These are phyloP conservation scores for Ivindomyrus marchei DNA, from an alignment of 2,113 vertebrate genomes.

Conservation along the genomic window DNA sequence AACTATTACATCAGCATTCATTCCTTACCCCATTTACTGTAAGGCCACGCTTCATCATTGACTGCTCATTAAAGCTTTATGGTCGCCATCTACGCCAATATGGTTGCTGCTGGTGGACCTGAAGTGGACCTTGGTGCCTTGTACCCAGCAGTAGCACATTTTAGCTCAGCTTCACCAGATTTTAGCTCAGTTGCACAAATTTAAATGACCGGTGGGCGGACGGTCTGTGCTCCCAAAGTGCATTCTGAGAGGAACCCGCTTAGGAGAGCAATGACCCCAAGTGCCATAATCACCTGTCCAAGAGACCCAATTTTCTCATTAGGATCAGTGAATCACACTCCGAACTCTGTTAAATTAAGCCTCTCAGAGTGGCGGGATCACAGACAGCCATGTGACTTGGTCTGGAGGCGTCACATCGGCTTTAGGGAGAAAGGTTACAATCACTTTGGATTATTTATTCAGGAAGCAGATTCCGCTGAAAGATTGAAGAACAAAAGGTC, in stretches of 20 bases:
- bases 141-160: slow-evolving; percentile 10
- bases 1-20: neutral
- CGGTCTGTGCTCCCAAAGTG: slow-evolving; percentile 25
- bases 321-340: slow-evolving; percentile 22
- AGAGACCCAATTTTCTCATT: neutral
- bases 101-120: slow-evolving; percentile 4
- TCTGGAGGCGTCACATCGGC: neutral
- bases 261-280: slow-evolving; percentile 32
- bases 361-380: slow-evolving; percentile 32
- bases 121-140: slow-evolving; percentile 21
- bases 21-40: slow-evolving; percentile 15
- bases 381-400: slow-evolving; percentile 35
- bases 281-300: slow-evolving; percentile 37
- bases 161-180: neutral
- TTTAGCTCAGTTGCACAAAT: neutral
- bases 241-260: slow-evolving; percentile 24
- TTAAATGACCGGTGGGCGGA: neutral
- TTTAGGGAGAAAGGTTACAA: slow-evolving; percentile 33
- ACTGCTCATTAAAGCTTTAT: slow-evolving; percentile 38
- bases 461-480: neutral
- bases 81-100: neutral
- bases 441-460: slow-evolving; percentile 35
- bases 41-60: slow-evolving; percentile 26
- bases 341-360: slow-evolving; percentile 33
- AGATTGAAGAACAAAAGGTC: neutral